Evolutionary conservation across 23 tunicate genomes (phyloP).

Genomic region (Styela clava): DNA sequence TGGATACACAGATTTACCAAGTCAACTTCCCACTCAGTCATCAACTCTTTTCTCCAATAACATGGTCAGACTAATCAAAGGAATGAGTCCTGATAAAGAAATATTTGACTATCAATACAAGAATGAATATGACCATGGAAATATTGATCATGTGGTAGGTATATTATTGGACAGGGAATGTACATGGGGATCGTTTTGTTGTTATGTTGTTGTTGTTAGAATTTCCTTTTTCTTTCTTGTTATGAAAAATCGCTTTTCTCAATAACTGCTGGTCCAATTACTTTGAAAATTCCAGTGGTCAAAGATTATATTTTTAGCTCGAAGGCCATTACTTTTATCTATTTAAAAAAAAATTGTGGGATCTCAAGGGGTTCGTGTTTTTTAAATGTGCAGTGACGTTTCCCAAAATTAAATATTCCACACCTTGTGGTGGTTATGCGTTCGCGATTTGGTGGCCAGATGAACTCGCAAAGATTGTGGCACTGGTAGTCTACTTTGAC

Average conservation of each 20-base stretch:
- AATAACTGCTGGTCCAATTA: no score
- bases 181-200: neutral
- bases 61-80: constrained; percentile 86
- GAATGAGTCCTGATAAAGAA: constrained; percentile 91
- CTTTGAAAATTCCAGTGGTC: no score
- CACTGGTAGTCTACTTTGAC: no score
- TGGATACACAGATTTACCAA: constrained; percentile 91
- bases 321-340: no score
- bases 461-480: no score
- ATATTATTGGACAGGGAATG: neutral
- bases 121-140: constrained; percentile 83
- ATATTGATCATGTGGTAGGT: constrained; percentile 93
- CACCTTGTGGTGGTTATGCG: no score
- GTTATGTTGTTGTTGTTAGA: no score
- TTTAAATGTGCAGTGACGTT: neutral
- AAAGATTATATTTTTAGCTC: no score
- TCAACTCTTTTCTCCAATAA: constrained; percentile 89
- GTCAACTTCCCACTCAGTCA: constrained; percentile 79
- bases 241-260: no score
- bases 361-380: neutral
- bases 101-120: constrained; percentile 65
- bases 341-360: neutral
- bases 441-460: no score
- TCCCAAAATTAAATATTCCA: no score
- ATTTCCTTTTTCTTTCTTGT: no score